Base-by-base conservation (phyloP, 1,140 invertebrate genomes). In the Hycleus phaleratus region DNA sequence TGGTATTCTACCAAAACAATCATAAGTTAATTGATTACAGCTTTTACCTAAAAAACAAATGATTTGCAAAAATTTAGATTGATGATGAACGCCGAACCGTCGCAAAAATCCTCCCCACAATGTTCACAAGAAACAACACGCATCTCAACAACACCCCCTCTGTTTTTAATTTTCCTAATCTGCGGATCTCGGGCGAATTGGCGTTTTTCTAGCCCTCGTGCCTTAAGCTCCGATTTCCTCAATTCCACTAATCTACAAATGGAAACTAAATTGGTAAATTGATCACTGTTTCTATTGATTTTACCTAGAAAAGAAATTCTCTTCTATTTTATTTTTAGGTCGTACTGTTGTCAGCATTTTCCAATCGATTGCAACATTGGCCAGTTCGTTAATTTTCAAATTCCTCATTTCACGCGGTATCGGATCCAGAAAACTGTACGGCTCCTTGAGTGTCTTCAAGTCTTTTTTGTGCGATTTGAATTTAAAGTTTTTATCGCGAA, bases 361-460 rank as follows among this genome's bases (percentile, higher is more conserved):
- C 92, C 92, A 95, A 66, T 93, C 89, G 51, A 95, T 95, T n/a
- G 89, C 82, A 2, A 94, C 89, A 10, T 83, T 77, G 59, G 87
- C 87, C 26, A 95, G 74, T 66, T 94, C 90, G 53, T 86, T 83
- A 43, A 94, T 77, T 66, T 85, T 83, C 12, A 91, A 77, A 24
- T 78, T 77, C 64, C 80, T 80, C 91, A 95, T 94, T 71, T 91
- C 88, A 0, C 80, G 75, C 3, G 91, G 91, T 50, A 91, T 77
- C 0, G 91, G 91, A 76, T 94, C 84, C 52, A 85, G 84, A 70
- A 88, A 90, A 0, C 74, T 76, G 71, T 83, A 88, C 38, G 82
- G 78, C 52, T 80, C 81, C 46, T 79, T 78, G 68, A 78, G 76
- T 0, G 74, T 71, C 66, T 80, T 79, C 24, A 81, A 71, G 66